Evolutionary conservation across 2,797 vertebrate genomes (phyloP), one percentile per base, ranked within the genome.

Genomic region (Synanceia verrucosa): DNA sequence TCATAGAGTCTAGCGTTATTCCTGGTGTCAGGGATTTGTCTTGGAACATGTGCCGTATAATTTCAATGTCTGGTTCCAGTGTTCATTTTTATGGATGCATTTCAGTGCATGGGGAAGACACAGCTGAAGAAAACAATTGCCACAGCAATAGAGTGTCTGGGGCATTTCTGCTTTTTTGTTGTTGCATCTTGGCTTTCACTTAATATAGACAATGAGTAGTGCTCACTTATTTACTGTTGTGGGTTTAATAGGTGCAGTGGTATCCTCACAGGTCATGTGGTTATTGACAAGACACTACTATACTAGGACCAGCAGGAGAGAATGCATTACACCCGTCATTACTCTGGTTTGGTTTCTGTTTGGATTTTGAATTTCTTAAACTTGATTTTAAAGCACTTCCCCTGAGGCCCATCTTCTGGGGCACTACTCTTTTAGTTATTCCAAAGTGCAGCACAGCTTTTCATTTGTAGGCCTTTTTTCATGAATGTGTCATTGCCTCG

Each of bases 11-110:
- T 70, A 34, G 53, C 26, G 65, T 90, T 93, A 94, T 93, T 93
- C 83, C 78, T 91, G 80, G 89, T 89, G 76, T 75, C 61, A 71
- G 58, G 62, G 81, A 86, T 92, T 93, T 92, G 83, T 90, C 71
- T 94, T 95, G 94, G 94, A 92, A 36, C 1, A 4, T 8, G 41
- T 57, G 82, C 83, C 51, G 62, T 95, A 83, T 94, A 94, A 95
- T 94, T 95, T 93, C 87, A 83, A 76, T 89, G 94, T 95, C 94
- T 95, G 75, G 87, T 89, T n/a, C 62, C 68, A 68, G 84, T 50
- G 69, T 89, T 70, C 78, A 58, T 89, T 89, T 92, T 88, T 70
- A 76, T 89, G 84, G 69, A 78, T 69, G 58, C 47, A 29, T 79
- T 83, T 86, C 52, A 64, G 73, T 71, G 72, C 61, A 10, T 46